These are phyloP conservation scores for Ectemnius cavifrons DNA, from an alignment of 2,888 invertebrate species.

Conservation along the genomic window DNA sequence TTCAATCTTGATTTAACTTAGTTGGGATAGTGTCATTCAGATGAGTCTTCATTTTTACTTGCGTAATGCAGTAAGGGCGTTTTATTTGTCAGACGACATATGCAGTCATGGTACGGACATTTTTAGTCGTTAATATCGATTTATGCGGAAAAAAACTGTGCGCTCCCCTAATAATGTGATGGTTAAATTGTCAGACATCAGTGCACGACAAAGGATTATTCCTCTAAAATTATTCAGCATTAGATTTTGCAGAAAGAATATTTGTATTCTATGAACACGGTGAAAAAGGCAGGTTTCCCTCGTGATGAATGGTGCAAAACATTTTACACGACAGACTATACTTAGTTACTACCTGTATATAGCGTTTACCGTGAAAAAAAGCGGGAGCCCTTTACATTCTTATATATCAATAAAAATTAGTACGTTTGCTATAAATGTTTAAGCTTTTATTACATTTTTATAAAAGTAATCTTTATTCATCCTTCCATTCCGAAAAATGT, in stretches of 20 bases:
- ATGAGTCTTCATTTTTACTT: constrained; percentile 14
- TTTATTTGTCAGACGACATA: too few relatives aligned
- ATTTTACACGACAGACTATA: constrained; percentile 29
- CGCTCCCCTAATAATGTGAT: too few relatives aligned
- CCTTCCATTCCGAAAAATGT: constrained; percentile 6
- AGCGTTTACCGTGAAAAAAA: constrained; percentile 22
- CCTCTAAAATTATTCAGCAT: too few relatives aligned
- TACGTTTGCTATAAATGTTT: constrained; percentile 62
- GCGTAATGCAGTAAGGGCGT: neutral
- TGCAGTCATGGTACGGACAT: too few relatives aligned
- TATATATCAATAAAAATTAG: constrained; percentile 60
- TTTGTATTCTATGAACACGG: too few relatives aligned
- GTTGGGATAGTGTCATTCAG: neutral
- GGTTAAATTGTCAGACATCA: too few relatives aligned
- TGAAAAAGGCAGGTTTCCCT: neutral
- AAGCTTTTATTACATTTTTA: constrained; percentile 44
- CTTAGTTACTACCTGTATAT: constrained; percentile 31
- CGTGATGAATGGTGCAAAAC: neutral
- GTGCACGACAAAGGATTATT: too few relatives aligned
- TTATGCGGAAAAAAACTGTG: too few relatives aligned
- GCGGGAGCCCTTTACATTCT: constrained; percentile 25
- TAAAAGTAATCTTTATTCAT: constrained; percentile 24
- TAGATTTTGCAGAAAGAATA: too few relatives aligned
- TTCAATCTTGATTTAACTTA: constrained; percentile 21
- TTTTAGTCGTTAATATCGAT: too few relatives aligned